Base-by-base conservation (phyloP, 2,797 vertebrate genomes). In the Sebastiscus albofasciatus region DNA sequence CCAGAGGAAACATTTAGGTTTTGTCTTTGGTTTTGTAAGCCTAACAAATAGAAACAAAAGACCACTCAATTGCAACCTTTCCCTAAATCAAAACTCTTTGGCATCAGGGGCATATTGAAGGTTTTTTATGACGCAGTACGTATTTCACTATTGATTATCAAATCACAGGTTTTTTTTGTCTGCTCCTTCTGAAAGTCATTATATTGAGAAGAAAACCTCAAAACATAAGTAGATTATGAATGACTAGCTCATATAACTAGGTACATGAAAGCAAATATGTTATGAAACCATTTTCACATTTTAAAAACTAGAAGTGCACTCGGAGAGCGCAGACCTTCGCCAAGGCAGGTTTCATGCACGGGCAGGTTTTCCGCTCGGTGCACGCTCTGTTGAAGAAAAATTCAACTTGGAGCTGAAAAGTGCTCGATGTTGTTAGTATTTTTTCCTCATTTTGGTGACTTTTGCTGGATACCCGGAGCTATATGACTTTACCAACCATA, bases 1-100 rank as follows among this genome's bases (percentile, higher is more conserved):
- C 84, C 83, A 67, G 76, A 91, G 83, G 87, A 89, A 89, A 90
- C 90, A 92, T 92, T 92, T 77, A 80, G 83, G 88, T 87, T 90
- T 89, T 90, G 84, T 90, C 79, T 82, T 72, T 72, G 75, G 80
- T 88, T 93, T 94, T 93, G 72, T 91, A 61, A 80, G 75, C 65
- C 60, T 58, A 78, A 90, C 81, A 90, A 88, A 87, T 66, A 11
- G 68, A 84, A 71, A 93, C 83, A 89, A 93, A 93, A 75, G 87
- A 75, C 4, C 24, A 59, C 71, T 90, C 79, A 90, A 82, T 83
- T 33, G 86, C 56, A 66, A 67, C 77, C 65, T 86, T 87, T 89
- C 26, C 4, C 11, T 60, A 46, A 87, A 86, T 82, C 39, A 59
- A 79, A 64, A 61, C 29, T 71, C 36, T 68, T n/a, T 60, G 34